Percentiles rank a stretch among this genome's conserved stretches.
Evolutionary conservation across 2,888 invertebrate species (phyloP).

Genomic region (Synanthedon andrenaeformis): DNA sequence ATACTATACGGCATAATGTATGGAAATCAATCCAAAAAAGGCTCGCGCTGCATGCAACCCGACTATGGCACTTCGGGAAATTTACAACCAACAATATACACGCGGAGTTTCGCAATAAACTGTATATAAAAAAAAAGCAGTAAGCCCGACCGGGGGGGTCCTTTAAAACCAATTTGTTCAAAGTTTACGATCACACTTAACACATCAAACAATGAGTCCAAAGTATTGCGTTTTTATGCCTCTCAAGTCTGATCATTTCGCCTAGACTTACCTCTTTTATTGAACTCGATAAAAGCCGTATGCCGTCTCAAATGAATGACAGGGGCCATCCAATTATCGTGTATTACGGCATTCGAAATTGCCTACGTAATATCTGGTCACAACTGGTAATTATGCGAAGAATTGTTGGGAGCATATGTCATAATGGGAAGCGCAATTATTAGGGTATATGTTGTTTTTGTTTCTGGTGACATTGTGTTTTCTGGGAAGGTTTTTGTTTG

Average conservation of each 20-base stretch:
- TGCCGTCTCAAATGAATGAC: conserved; percentile 14
- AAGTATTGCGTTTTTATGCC: conserved; percentile 50
- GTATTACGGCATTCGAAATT: conserved; percentile 9
- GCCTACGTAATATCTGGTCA: conserved; percentile 19
- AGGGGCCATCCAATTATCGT: conserved; percentile 24
- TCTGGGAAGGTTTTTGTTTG: conserved; percentile 52
- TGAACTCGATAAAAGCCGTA: conserved; percentile 19
- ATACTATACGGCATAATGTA: conserved; percentile 15
- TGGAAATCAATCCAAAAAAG: conserved; percentile 22
- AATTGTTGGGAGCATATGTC: conserved; percentile 23
- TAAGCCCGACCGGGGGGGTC: conserved; percentile 26
- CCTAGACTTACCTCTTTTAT: conserved; percentile 45
- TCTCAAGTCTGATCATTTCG: conserved; percentile 51
- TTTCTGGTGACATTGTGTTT: conserved; percentile 51
- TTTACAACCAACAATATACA: conserved; percentile 19
- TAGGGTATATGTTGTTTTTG: conserved; percentile 41
- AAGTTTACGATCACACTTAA: conserved; percentile 50
- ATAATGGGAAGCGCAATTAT: conserved; percentile 41
- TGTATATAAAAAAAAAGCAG: conserved; percentile 22
- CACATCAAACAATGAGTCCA: conserved; percentile 52
- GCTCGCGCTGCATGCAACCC: conserved; percentile 15
- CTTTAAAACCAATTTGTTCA: conserved; percentile 57
- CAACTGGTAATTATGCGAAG: conserved; percentile 29
- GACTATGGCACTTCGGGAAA: conserved; percentile 17
- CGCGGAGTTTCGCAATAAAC: conserved; percentile 29